Base-by-base conservation (phyloP, 1,140 invertebrate genomes). In the Aleiodes sp. region DNA sequence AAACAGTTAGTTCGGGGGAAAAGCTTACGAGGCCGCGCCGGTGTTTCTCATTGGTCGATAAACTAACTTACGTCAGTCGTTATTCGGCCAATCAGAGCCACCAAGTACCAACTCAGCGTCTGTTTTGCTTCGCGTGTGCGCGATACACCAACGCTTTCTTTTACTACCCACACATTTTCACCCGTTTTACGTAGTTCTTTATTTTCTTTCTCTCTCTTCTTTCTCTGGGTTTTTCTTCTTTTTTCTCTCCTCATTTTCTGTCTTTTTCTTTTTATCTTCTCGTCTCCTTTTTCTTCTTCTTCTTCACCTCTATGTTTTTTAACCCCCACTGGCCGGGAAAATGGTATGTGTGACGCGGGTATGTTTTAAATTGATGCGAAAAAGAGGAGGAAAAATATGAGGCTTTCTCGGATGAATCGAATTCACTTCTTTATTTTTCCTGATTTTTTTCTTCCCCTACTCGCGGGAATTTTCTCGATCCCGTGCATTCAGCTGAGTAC, bases 11-110 rank as follows among this genome's bases (percentile, higher is more conserved):
- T 37, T 68, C 59, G 59, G 46, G 57, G 66, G 57, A 43, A 62
- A 19, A 61, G 61, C 62, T 62, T 61, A 33, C 70, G 68, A 72
- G 61, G 62, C 41, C 46, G 10, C 35, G 31, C 16, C 46, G 46
- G 37, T 39, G 12, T 19, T 21, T 68, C 61, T 72, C 75, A 84
- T 83, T 83, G 80, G 82, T 75, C 72, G 73, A 76, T 75, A 73
- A 65, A 10, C 21, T 65, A 16, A 72, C 67, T 81, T 73, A 82
- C 83, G 83, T 84, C 81, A 83, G 70, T 31, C 35, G 31, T 9
- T 56, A 28, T 9, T 10, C 37, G 56, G 21, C 73, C 74, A 77
- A 79, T 79, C 60, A 39, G 59, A n/a, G 19, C 12, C 43, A 24
- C 46, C 46, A 52, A 52, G 57, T 74, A 29, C 35, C 68, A 14